Percentiles rank a stretch among this genome's conserved stretches.
Evolutionary conservation across 2,888 invertebrate genomes (phyloP).

Genomic region (Platynereis dumerilii): DNA sequence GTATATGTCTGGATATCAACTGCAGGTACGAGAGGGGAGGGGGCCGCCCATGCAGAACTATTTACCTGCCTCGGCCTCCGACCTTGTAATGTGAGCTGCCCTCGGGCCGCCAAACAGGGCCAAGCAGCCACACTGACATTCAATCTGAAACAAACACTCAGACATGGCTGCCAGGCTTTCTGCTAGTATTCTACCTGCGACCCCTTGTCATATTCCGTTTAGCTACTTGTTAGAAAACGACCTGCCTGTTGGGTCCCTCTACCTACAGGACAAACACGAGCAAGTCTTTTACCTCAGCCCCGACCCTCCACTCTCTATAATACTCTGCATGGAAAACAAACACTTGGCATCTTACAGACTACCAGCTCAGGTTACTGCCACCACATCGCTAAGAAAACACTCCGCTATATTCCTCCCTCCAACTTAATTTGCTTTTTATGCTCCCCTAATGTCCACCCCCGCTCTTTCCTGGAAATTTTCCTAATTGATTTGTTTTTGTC

Average conservation of each 20-base stretch:
- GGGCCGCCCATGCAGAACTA: no score
- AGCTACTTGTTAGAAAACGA: neutral
- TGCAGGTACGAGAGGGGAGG: no score
- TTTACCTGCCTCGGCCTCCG: no score
- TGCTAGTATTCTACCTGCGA: neutral
- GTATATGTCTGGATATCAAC: no score
- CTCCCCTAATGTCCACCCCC: no score
- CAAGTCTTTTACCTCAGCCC: neutral
- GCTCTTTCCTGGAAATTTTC: no score
- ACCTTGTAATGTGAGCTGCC: neutral
- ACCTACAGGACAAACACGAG: neutral
- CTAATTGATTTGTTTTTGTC: no score
- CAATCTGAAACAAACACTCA: constrained; percentile 21
- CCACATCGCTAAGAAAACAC: neutral
- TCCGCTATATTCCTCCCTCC: no score
- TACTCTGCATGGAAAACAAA: no score
- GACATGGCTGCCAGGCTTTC: neutral
- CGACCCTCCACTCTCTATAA: neutral
- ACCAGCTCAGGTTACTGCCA: neutral
- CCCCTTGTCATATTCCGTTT: constrained; percentile 3
- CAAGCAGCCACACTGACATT: constrained; percentile 20
- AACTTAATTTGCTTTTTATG: no score
- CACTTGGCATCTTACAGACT: no score
- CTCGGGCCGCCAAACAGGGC: constrained; percentile 11
- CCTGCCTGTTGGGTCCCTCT: neutral